phyloP scores from a whole-genome alignment of 2,113 vertebrate genomes.

The Hiodon tergisus region DNA sequence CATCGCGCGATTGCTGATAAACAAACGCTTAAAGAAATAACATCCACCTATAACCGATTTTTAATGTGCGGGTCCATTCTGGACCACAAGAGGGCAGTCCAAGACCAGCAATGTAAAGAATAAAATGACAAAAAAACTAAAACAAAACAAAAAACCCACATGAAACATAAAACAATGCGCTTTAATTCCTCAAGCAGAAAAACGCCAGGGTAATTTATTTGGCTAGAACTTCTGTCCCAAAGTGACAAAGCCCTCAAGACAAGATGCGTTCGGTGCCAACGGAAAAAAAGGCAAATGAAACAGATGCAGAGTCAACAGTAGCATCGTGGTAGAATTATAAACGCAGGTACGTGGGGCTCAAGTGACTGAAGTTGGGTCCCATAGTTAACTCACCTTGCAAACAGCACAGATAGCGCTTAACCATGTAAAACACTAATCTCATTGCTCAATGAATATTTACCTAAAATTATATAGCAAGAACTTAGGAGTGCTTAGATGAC shows the following conservation, averaged over 20 bases:
- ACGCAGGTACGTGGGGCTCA: too few species aligned
- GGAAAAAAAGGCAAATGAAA: too few species aligned
- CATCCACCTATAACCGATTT: not conserved
- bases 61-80: not conserved
- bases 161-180: not conserved
- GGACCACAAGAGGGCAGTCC: constrained; percentile 55
- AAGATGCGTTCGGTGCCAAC: not conserved
- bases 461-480: too few species aligned
- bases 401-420: too few species aligned
- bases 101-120: constrained; percentile 24
- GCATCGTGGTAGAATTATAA: too few species aligned
- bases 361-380: too few species aligned
- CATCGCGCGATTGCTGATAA: constrained; percentile 1
- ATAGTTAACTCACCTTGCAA: too few species aligned
- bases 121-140: not conserved
- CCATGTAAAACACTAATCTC: too few species aligned
- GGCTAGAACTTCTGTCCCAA: too few species aligned
- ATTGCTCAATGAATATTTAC: too few species aligned
- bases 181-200: constrained; percentile 11
- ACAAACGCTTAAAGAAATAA: not conserved
- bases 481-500: too few species aligned
- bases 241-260: constrained; percentile 3
- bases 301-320: too few species aligned
- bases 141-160: not conserved
- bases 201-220: constrained; percentile 1